phyloP scores from a whole-genome alignment of 2,888 invertebrate genomes.

The Parochlus steinenii region DNA sequence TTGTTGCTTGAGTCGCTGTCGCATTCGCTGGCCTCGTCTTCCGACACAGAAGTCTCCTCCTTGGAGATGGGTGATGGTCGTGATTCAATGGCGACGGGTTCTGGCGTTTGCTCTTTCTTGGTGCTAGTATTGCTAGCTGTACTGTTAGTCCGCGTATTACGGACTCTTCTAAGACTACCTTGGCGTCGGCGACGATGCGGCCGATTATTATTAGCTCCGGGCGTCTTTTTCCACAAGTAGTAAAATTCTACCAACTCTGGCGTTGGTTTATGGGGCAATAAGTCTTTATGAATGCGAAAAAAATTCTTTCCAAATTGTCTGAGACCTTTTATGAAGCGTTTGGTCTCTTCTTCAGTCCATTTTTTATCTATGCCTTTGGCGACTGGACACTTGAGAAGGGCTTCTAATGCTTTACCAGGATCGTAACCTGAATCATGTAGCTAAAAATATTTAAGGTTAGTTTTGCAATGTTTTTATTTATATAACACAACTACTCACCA shows the following conservation, averaged over 20 bases:
- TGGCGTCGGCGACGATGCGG: conserved; percentile 82
- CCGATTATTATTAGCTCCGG: conserved; percentile 90
- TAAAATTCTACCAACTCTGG: conserved; percentile 96
- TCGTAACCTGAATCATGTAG: conserved; percentile 94
- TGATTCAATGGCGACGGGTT: conserved; percentile 38
- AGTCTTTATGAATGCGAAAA: conserved; percentile 90
- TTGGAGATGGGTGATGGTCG: conserved; percentile 51
- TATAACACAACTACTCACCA: conserved; percentile 36
- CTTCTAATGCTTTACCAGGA: conserved; percentile 89
- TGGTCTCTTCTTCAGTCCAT: conserved; percentile 96
- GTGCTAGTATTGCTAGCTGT: conserved; percentile 58
- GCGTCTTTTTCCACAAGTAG: conserved; percentile 99
- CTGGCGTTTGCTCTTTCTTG: conserved; percentile 54
- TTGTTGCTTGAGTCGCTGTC: conserved; percentile 77
- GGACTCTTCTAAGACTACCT: conserved; percentile 70
- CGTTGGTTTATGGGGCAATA: conserved; percentile 94
- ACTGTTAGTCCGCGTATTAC: conserved; percentile 59
- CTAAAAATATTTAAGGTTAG: conserved; percentile 30
- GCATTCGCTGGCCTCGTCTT: conserved; percentile 86
- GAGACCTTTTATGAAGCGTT: conserved; percentile 95
- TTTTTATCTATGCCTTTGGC: conserved; percentile 95
- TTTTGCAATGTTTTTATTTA: background rate
- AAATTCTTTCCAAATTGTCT: conserved; percentile 98
- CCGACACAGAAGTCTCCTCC: conserved; percentile 65
- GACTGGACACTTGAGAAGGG: conserved; percentile 91